Conservation (phyloP, 2,797 vertebrate species). For the Aselliscus stoliczkanus region DNA sequence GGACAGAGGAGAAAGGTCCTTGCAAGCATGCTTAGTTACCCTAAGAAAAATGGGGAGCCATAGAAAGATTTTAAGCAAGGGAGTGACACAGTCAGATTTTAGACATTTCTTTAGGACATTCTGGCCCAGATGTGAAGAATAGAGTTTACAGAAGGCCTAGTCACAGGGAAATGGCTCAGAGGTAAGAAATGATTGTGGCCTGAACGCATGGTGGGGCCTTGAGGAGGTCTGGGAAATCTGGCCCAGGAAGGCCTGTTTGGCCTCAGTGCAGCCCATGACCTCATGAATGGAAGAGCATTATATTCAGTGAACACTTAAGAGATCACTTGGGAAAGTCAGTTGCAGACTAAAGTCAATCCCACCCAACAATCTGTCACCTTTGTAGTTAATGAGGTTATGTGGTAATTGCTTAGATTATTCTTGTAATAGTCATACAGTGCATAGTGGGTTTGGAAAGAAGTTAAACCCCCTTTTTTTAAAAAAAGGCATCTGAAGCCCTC, state of each 20-base stretch:
- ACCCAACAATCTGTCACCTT: slow-evolving; percentile 53
- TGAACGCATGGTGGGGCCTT: neutral
- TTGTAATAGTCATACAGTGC: slow-evolving; percentile 73
- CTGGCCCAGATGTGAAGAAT: neutral
- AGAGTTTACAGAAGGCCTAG: neutral
- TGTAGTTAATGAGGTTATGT: slow-evolving; percentile 67
- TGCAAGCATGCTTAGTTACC: neutral
- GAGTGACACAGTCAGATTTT: neutral
- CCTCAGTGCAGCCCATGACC: neutral
- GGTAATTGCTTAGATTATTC: slow-evolving; percentile 73
- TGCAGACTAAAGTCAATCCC: slow-evolving; percentile 61
- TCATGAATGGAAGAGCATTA: neutral
- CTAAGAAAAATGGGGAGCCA: neutral
- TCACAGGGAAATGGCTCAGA: neutral
- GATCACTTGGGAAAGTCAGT: slow-evolving; percentile 65
- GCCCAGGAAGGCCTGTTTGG: neutral
- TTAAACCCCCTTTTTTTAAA: slow-evolving; percentile 44
- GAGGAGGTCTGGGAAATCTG: neutral
- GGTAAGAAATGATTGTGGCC: neutral
- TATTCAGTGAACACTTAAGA: slow-evolving; percentile 37
- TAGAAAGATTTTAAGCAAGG: neutral
- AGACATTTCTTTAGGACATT: neutral
- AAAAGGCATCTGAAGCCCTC: no score
- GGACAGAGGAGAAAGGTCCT: neutral
- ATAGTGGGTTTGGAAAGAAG: slow-evolving; percentile 74